Base-by-base conservation (phyloP, 2,888 invertebrate species). In the Caprella mutica region DNA sequence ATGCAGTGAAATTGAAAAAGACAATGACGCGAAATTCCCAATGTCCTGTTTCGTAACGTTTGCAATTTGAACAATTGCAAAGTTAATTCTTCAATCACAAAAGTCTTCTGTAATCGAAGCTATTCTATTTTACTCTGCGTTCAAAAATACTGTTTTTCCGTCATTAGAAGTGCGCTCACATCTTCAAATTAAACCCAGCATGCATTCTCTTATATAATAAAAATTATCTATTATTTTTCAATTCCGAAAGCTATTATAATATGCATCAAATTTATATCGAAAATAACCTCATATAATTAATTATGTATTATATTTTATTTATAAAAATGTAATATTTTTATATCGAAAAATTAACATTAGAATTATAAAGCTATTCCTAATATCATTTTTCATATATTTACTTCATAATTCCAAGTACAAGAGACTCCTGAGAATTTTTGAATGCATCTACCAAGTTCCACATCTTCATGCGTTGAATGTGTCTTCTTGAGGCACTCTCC, bases 321-420 rank as follows among this genome's bases (percentile, higher is more conserved):
- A 38, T 19, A 17, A 3, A 38, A 17, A 38, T 17, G 38, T 17
- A 38, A 38, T n/a, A n/a, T n/a, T n/a, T n/a, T n/a, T 17, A n/a
- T 4, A 38, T 2, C n/a, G 4, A 2, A 38, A 38, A 38, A 38
- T 38, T 4, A 3, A 38, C n/a, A n/a, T n/a, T n/a, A n/a, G n/a
- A n/a, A n/a, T n/a, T n/a, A n/a, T n/a, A n/a, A n/a, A n/a, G 17
- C n/a, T 38, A 19, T 2, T 17, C 2, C 38, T 17, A 38, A 38
- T 2, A 38, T 17, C n/a, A 17, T 38, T 17, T 3, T 4, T 6
- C 1, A n/a, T 17, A 17, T 43, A 52, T 78, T 80, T 75, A 88
- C 91, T 80, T 93, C 93, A 73, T 93, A 94, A 67, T 89, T 90
- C 93, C 93, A 94, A 23, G 97, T 96, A 77, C 97, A 98, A 30